phyloP scores from a whole-genome alignment of 2,888 invertebrate genomes.

The Troilus luridus region DNA sequence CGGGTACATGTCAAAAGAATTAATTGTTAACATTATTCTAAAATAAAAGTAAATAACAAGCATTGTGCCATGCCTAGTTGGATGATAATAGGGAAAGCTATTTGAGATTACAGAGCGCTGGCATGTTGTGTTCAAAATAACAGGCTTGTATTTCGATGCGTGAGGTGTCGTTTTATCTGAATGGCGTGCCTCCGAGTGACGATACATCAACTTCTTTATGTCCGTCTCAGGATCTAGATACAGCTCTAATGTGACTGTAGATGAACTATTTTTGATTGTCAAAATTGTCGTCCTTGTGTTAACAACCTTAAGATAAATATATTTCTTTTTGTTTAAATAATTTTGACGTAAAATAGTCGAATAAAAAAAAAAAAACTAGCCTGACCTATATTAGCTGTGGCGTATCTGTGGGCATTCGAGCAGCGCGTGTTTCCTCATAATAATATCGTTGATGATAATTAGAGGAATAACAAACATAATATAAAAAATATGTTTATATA shows the following conservation, averaged over 20 bases:
- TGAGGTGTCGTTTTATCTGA: conserved; percentile 4
- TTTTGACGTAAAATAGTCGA: not conserved
- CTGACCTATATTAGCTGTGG: not conserved
- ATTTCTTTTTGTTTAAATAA: not conserved
- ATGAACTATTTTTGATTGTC: not conserved
- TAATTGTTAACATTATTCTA: not conserved
- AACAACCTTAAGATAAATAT: not conserved
- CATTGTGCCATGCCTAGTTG: not conserved
- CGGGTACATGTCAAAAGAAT: not conserved
- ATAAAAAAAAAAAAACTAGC: not conserved
- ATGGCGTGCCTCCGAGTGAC: not conserved
- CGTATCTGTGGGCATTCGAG: not conserved
- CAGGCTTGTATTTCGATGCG: not conserved
- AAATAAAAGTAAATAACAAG: not conserved
- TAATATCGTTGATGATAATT: not conserved
- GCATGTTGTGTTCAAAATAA: not conserved
- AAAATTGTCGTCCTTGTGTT: not conserved
- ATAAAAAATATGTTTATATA: not conserved
- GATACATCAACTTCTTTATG: conserved; percentile 6
- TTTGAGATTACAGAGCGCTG: not conserved
- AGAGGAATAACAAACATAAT: not conserved
- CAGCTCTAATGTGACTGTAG: not conserved
- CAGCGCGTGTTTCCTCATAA: not conserved
- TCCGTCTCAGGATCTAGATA: not conserved
- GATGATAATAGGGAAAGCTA: not conserved